phyloP scores from a whole-genome alignment of 2,113 vertebrate species.

The Clinocottus analis region DNA sequence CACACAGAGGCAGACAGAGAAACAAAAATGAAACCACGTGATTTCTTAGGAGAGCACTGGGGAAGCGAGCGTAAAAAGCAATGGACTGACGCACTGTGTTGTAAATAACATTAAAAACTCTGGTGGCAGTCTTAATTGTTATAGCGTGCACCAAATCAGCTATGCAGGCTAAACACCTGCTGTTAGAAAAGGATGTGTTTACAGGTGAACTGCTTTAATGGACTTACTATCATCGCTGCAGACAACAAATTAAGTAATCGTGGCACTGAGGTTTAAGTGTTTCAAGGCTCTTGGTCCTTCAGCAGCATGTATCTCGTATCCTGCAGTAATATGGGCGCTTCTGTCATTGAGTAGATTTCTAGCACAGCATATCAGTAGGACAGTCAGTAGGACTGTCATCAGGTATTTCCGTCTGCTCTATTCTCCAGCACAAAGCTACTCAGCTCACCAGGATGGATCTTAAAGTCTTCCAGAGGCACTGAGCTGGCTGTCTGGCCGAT shows the following conservation, averaged over 20 bases:
- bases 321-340: background rate
- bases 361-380: background rate
- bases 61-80: slow-evolving; percentile 3
- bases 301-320: background rate
- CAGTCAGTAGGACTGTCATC: background rate
- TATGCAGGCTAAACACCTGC: slow-evolving; percentile 23
- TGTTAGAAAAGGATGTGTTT: slow-evolving; percentile 27
- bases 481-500: slow-evolving; percentile 91
- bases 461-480: slow-evolving; percentile 90
- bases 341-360: background rate
- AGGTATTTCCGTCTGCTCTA: background rate
- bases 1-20: slow-evolving; percentile 43
- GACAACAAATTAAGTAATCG: background rate
- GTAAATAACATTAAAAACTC: slow-evolving; percentile 27
- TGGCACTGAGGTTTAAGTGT: slow-evolving; percentile 28
- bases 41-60: background rate
- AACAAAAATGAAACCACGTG: background rate
- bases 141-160: background rate
- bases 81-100: background rate
- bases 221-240: slow-evolving; percentile 1
- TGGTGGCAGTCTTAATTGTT: background rate
- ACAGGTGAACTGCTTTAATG: slow-evolving; percentile 38
- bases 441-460: slow-evolving; percentile 85
- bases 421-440: slow-evolving; percentile 8
- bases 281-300: slow-evolving; percentile 12